A percentile compares a stretch with the other conserved stretches of the same genome.
phyloP scores from a whole-genome alignment of 1,140 invertebrate species.

The Apis cerana region DNA sequence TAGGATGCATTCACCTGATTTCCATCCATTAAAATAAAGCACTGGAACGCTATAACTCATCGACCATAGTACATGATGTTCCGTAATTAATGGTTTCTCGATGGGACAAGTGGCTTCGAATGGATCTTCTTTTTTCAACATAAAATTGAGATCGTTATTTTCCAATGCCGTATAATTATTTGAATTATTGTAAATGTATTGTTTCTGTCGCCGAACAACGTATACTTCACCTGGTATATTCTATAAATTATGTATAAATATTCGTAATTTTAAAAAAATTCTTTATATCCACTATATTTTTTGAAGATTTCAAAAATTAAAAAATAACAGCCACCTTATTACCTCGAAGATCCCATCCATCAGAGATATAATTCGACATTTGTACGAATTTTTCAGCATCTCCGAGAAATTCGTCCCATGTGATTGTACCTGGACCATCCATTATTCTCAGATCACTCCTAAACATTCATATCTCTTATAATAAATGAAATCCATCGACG shows the following conservation, averaged over 20 bases:
- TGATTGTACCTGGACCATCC: constrained; percentile 77
- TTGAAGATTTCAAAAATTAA: neutral
- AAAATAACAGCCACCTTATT: constrained; percentile 68
- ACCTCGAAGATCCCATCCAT: constrained; percentile 75
- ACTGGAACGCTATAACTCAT: constrained; percentile 83
- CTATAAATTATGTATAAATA: constrained; percentile 45
- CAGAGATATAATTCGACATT: constrained; percentile 71
- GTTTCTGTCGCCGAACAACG: constrained; percentile 68
- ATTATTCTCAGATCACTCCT: constrained; percentile 50
- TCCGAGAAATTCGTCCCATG: constrained; percentile 77
- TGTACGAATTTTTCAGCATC: constrained; percentile 71
- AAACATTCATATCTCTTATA: neutral
- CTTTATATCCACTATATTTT: neutral
- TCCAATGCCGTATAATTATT: constrained; percentile 35
- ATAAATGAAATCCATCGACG: neutral
- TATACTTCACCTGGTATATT: constrained; percentile 73
- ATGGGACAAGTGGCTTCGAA: constrained; percentile 68
- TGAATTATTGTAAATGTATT: constrained; percentile 57
- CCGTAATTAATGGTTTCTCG: constrained; percentile 73
- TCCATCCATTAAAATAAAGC: constrained; percentile 83
- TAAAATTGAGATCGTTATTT: constrained; percentile 53
- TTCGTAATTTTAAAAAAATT: neutral
- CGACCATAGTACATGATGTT: constrained; percentile 83
- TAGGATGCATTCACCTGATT: constrained; percentile 68
- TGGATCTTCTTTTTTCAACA: constrained; percentile 67